phyloP scores from a whole-genome alignment of 1,140 invertebrate genomes.

The Diploscapter pachys region DNA sequence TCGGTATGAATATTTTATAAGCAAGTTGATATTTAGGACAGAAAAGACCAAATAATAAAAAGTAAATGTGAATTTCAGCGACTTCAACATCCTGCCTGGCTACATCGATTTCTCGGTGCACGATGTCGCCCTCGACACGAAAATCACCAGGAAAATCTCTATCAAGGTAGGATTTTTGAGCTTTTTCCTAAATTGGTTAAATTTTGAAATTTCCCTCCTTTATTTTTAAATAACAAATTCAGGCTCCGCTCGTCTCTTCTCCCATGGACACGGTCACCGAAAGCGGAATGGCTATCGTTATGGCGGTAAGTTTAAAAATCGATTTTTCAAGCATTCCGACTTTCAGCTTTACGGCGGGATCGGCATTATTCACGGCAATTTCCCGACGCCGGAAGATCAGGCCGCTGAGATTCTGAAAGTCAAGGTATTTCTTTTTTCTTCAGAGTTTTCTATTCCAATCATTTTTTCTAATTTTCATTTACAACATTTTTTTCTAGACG shows the following conservation, averaged over 20 bases:
- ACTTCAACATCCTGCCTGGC: constrained; percentile 93
- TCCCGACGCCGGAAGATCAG: constrained; percentile 81
- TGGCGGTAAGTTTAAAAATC: constrained; percentile 74
- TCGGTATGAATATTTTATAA: too few species aligned
- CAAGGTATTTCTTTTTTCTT: constrained; percentile 69
- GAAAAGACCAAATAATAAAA: too few species aligned
- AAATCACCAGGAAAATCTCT: constrained; percentile 81
- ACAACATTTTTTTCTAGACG: constrained; percentile 2
- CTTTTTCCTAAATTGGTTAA: too few species aligned
- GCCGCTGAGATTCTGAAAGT: constrained; percentile 94
- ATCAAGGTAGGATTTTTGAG: constrained; percentile 66
- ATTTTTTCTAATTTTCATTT: neutral
- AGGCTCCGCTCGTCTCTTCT: constrained; percentile 86
- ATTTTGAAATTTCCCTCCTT: too few species aligned
- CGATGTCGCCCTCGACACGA: constrained; percentile 82
- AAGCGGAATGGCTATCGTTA: constrained; percentile 98
- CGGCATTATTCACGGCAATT: constrained; percentile 98
- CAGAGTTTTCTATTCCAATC: too few species aligned
- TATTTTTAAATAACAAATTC: too few species aligned
- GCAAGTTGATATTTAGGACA: too few species aligned
- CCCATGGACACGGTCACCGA: constrained; percentile 99
- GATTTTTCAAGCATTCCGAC: neutral
- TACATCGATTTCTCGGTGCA: constrained; percentile 92
- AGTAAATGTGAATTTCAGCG: constrained; percentile 69
- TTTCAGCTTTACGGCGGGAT: constrained; percentile 83